Conservation (phyloP, 2,888 invertebrate species). For the Lasius fuliginosus region DNA sequence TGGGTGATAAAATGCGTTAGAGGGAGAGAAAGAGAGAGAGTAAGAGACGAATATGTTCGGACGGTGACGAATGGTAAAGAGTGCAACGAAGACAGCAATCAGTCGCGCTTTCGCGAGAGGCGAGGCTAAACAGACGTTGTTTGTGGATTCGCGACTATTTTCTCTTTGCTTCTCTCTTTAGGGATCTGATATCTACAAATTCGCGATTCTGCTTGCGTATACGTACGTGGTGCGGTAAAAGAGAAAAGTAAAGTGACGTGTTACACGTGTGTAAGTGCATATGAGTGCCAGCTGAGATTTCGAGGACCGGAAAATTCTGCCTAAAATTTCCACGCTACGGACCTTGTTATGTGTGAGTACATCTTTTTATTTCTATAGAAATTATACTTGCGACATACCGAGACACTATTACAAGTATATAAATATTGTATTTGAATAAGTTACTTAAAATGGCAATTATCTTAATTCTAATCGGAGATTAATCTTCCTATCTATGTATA, state of each 20-base stretch:
- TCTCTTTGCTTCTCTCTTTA: slow-evolving; percentile 1
- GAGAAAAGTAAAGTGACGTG: slow-evolving; percentile 66
- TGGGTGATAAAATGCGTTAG: not conserved
- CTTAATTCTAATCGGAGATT: not conserved
- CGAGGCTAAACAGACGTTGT: slow-evolving; percentile 57
- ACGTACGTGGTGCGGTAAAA: slow-evolving; percentile 33
- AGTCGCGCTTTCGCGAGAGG: slow-evolving; percentile 63
- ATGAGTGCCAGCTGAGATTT: slow-evolving; percentile 69
- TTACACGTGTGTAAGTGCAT: slow-evolving; percentile 76
- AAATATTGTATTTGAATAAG: not conserved
- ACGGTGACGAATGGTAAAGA: slow-evolving; percentile 44
- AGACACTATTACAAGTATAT: not conserved
- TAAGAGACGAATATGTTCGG: slow-evolving; percentile 27
- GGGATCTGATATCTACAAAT: not conserved
- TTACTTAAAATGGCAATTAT: not conserved
- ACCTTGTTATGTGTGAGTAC: slow-evolving; percentile 81
- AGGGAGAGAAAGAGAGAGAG: slow-evolving; percentile 14
- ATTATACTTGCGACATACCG: not conserved
- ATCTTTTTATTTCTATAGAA: slow-evolving; percentile 1
- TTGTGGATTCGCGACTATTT: slow-evolving; percentile 45
- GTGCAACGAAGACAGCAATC: slow-evolving; percentile 55
- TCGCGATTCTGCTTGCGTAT: not conserved
- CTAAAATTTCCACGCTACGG: slow-evolving; percentile 74
- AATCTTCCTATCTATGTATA: not conserved
- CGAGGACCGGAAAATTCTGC: slow-evolving; percentile 39